phyloP scores from a whole-genome alignment of 1,140 invertebrate genomes.

The Frieseomelitta varia region DNA sequence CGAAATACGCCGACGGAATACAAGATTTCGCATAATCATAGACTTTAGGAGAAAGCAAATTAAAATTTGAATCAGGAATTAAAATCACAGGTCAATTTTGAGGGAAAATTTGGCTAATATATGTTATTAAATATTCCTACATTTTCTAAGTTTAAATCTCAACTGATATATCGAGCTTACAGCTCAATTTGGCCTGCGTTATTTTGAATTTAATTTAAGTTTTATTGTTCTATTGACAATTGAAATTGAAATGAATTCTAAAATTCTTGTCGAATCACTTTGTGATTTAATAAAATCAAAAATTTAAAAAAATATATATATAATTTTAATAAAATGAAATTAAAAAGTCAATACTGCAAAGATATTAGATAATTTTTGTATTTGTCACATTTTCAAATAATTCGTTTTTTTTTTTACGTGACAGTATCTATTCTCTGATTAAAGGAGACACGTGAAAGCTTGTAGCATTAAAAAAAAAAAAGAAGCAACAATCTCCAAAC shows the following conservation, averaged over 20 bases:
- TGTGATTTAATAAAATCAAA: not conserved
- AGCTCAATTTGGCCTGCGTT: no score
- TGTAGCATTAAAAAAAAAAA: not conserved
- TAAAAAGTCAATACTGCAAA: not conserved
- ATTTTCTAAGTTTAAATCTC: not conserved
- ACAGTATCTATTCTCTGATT: not conserved
- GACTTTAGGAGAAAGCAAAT: conserved; percentile 55
- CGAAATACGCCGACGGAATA: conserved; percentile 28
- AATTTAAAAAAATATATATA: not conserved
- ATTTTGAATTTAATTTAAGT: not conserved
- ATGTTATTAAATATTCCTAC: not conserved
- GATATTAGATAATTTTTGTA: no score
- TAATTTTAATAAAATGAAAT: no score
- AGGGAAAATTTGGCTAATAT: not conserved
- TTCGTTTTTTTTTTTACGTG: not conserved
- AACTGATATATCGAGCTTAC: not conserved
- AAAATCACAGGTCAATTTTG: conserved; percentile 9
- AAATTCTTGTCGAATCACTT: not conserved
- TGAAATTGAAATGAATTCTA: not conserved
- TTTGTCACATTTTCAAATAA: no score
- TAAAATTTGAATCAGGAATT: conserved; percentile 64
- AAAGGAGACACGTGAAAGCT: not conserved
- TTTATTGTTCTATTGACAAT: not conserved
- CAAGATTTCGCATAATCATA: conserved; percentile 43
- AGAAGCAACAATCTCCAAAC: not conserved